Evolutionary conservation across 2,797 vertebrate genomes (phyloP).

Genomic region (Tokudaia tokunoshimensis): DNA sequence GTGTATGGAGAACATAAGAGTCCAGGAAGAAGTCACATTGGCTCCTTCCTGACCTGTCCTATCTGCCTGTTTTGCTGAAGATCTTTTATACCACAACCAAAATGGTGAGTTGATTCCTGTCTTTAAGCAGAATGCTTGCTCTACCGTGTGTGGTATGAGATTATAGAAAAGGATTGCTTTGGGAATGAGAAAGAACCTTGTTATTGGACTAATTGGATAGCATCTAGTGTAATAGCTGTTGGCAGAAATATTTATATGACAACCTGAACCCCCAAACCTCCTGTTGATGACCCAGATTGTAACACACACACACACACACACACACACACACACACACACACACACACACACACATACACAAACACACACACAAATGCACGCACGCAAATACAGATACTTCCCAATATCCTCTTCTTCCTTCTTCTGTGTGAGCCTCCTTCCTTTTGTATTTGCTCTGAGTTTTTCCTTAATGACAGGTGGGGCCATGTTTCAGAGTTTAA

Average conservation of each 20-base stretch:
- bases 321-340: not conserved
- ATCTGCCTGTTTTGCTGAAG: not conserved
- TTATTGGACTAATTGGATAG: not conserved
- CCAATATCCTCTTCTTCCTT: too few relatives aligned
- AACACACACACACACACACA: not conserved
- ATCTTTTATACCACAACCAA: not conserved
- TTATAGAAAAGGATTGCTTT: not conserved
- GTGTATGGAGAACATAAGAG: not conserved
- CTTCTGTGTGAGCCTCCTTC: not conserved
- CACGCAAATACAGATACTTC: not conserved
- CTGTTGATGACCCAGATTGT: not conserved
- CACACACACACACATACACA: not conserved
- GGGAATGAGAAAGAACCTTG: slow-evolving; percentile 4
- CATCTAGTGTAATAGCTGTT: not conserved
- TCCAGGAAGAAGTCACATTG: not conserved
- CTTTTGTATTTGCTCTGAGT: slow-evolving; percentile 58
- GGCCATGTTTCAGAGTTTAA: slow-evolving; percentile 77
- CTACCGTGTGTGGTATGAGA: not conserved
- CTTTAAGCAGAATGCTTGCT: not conserved
- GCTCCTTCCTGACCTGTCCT: not conserved
- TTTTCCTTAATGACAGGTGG: slow-evolving; percentile 63
- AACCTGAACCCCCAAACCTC: not conserved
- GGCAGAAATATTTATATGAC: slow-evolving; percentile 12
- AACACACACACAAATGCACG: too few relatives aligned
- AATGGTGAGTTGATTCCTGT: not conserved